phyloP scores from a whole-genome alignment of 2,113 vertebrate species.

The Antennarius striatus region DNA sequence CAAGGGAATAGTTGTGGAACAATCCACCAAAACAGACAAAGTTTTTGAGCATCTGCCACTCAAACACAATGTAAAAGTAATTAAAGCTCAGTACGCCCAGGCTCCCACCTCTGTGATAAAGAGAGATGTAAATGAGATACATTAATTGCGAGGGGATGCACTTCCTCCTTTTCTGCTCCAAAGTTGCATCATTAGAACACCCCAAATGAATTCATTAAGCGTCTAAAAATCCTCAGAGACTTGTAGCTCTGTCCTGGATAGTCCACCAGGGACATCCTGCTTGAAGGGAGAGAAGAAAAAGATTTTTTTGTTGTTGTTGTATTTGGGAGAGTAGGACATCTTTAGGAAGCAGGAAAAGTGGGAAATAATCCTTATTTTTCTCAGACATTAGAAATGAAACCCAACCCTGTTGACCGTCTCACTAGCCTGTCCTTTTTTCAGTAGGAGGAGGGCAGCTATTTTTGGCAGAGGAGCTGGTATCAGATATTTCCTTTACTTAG shows the following conservation, averaged over 20 bases:
- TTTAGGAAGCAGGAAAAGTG: not conserved
- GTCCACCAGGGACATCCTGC: constrained; percentile 44
- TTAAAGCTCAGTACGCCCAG: constrained; percentile 57
- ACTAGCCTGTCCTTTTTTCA: constrained; percentile 52
- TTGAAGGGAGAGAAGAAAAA: constrained; percentile 9
- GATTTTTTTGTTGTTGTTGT: constrained; percentile 19
- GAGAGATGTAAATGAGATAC: constrained; percentile 70
- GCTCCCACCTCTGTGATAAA: constrained; percentile 66
- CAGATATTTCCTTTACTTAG: constrained; percentile 54
- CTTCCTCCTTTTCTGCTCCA: constrained; percentile 41
- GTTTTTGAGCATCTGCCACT: constrained; percentile 57
- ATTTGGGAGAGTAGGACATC: not conserved
- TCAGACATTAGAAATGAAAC: constrained; percentile 61
- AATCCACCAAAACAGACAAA: constrained; percentile 30
- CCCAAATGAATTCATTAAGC: constrained; percentile 63
- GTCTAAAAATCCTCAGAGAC: constrained; percentile 54
- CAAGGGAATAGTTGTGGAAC: constrained; percentile 40
- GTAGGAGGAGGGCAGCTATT: constrained; percentile 23
- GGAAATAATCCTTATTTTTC: constrained; percentile 21
- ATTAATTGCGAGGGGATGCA: constrained; percentile 62
- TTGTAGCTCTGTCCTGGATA: constrained; percentile 24
- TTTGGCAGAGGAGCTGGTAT: constrained; percentile 25
- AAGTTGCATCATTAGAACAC: constrained; percentile 37
- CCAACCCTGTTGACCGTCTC: constrained; percentile 42
- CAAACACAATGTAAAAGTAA: constrained; percentile 69